Evolutionary conservation across 92 coral and sea anemone species (phyloP), one percentile per base, ranked within the genome.

Genomic region (Metridium senile): DNA sequence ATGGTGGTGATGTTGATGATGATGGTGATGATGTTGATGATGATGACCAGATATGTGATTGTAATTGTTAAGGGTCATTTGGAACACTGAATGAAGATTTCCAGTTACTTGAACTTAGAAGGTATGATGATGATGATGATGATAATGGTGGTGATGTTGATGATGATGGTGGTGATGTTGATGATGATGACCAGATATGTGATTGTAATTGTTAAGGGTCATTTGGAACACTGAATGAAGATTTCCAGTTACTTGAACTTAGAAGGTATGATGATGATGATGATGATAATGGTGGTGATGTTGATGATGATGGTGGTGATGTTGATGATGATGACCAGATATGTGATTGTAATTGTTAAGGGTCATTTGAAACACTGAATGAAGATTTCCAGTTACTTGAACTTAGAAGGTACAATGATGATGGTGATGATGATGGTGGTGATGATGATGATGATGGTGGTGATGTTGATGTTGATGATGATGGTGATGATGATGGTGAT

Each of bases 61-160:
- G 97, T 74, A 83, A 94, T 66, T 80, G 89, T 84, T 9, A 62
- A 22, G 78, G 78, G 52, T 73, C 78, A 9, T 73, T 73, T 73
- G 78, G 68, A 27, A 57, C 35, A 2, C 27, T 77, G 34, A 76
- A 68, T 20, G 64, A 68, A 27, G 84, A 71, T 66, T 57, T 69
- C 68, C 52, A 79, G 43, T 25, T 35, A 1, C 25, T 79, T 26
- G 70, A 39, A 57, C 25, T 70, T 19, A 28, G 78, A 72, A 81
- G 85, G 85, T 80, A 65, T 0, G 66, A 28, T 85, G 93, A 79
- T 79, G 91, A 76, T 82, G 82, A 93, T 75, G 93, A 89, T 76
- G 83, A 87, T 84, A 93, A 85, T 85, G 87, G 86, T 53, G 83
- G 81, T 69, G 74, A 68, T 19, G 83, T 75, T 81, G 90, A 86